These are phyloP conservation scores for Ophioninae sp. DNA, from an alignment of 2,888 invertebrate genomes.

Conservation along the genomic window DNA sequence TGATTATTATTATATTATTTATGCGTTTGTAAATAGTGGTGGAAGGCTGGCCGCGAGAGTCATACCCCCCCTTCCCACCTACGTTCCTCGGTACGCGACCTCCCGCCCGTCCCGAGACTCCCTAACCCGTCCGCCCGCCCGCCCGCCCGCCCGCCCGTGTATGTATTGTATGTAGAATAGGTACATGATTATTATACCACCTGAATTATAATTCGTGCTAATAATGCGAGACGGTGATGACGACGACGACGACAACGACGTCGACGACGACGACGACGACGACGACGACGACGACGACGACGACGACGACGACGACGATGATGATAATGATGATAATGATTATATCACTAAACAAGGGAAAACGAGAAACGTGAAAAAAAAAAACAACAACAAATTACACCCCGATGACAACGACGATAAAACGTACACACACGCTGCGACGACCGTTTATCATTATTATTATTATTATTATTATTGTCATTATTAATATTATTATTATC, in stretches of 20 bases:
- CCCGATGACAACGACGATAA: slow-evolving; percentile 71
- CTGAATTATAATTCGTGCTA: slow-evolving; percentile 69
- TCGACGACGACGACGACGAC: neutral
- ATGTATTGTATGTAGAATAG: slow-evolving; percentile 81
- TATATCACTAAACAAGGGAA: slow-evolving; percentile 61
- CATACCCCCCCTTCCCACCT: slow-evolving; percentile 50
- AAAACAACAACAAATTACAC: slow-evolving; percentile 40
- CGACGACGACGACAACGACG: slow-evolving; percentile 64
- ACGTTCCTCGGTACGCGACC: slow-evolving; percentile 64
- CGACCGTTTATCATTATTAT: slow-evolving; percentile 65
- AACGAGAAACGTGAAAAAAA: slow-evolving; percentile 20
- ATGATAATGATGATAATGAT: slow-evolving; percentile 65
- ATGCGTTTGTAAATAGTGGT: slow-evolving; percentile 81
- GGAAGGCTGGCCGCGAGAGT: slow-evolving; percentile 71
- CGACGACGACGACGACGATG: slow-evolving; percentile 66
- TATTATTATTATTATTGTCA: slow-evolving; percentile 65
- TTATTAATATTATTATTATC: slow-evolving; percentile 70
- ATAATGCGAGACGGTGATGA: slow-evolving; percentile 66
- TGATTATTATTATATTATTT: slow-evolving; percentile 78
- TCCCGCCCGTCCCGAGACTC: slow-evolving; percentile 68
- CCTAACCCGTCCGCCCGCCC: slow-evolving; percentile 57
- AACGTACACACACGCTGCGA: slow-evolving; percentile 56
- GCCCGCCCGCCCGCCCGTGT: slow-evolving; percentile 67
- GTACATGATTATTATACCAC: slow-evolving; percentile 72
- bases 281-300: slow-evolving; percentile 55